Evolutionary conservation across 2,888 invertebrate species (phyloP).

Genomic region (Phaedon cochleariae): DNA sequence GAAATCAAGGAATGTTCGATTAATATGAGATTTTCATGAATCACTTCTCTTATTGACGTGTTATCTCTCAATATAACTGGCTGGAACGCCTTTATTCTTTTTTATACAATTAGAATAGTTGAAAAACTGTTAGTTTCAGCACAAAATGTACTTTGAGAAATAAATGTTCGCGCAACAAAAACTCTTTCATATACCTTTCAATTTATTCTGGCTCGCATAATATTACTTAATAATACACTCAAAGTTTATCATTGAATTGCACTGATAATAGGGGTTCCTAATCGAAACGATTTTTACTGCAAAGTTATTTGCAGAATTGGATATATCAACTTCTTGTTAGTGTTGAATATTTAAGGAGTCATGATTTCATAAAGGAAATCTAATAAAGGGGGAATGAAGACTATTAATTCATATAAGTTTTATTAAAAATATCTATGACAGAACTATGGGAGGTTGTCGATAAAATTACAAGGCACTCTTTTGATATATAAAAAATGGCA

Average conservation of each 20-base stretch:
- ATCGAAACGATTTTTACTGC: too few relatives aligned
- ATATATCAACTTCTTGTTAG: too few relatives aligned
- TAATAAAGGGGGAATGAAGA: not conserved
- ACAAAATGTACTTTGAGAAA: not conserved
- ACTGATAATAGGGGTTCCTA: too few relatives aligned
- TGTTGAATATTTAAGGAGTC: too few relatives aligned
- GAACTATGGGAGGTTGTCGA: slow-evolving; percentile 51
- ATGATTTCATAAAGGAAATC: not conserved
- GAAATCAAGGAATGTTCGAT: too few relatives aligned
- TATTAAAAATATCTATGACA: slow-evolving; percentile 57
- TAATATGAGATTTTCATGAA: too few relatives aligned
- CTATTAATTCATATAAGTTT: slow-evolving; percentile 42
- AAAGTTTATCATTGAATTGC: too few relatives aligned
- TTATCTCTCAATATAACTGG: not conserved
- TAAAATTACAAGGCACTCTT: slow-evolving; percentile 55
- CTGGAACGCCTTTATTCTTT: not conserved
- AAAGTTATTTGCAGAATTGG: too few relatives aligned
- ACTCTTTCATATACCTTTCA: too few relatives aligned
- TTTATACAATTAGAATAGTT: not conserved
- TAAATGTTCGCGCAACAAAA: not conserved
- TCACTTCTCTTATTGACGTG: too few relatives aligned
- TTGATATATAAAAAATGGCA: slow-evolving; percentile 55
- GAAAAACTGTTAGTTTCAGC: not conserved
- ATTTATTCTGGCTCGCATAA: too few relatives aligned
- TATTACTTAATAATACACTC: too few relatives aligned